These are phyloP conservation scores for Meganola albula DNA, from an alignment of 2,888 invertebrate genomes.

Conservation along the genomic window DNA sequence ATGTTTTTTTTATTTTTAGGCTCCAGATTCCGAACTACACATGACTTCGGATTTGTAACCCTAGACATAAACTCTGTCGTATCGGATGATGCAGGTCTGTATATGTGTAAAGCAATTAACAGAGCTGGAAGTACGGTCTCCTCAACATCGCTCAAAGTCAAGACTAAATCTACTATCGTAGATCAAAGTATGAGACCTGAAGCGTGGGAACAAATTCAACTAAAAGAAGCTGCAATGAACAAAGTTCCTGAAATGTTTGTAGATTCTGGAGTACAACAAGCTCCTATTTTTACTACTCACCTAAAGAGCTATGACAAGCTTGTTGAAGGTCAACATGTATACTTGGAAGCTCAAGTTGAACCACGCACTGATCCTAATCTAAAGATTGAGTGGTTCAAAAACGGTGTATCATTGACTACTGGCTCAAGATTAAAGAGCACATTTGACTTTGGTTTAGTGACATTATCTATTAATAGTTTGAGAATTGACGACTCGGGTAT, in stretches of 20 bases:
- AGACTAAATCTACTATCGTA: conserved; percentile 87
- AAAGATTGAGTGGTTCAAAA: conserved; percentile 94
- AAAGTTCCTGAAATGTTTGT: conserved; percentile 92
- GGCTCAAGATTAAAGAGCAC: conserved; percentile 94
- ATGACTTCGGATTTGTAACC: conserved; percentile 96
- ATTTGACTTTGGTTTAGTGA: conserved; percentile 97
- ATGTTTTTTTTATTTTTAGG: conserved; percentile 53
- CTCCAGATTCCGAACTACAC: conserved; percentile 92
- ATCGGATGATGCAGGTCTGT: conserved; percentile 93
- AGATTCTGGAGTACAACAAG: conserved; percentile 90
- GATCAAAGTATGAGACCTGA: conserved; percentile 93
- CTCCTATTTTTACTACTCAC: conserved; percentile 97
- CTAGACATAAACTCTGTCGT: conserved; percentile 93
- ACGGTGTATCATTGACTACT: conserved; percentile 89
- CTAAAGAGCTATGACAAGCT: conserved; percentile 90
- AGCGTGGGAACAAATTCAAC: conserved; percentile 93
- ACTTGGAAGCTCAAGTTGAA: conserved; percentile 93
- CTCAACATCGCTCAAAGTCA: conserved; percentile 92
- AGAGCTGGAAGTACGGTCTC: conserved; percentile 96
- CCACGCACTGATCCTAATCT: conserved; percentile 93
- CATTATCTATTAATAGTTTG: conserved; percentile 91
- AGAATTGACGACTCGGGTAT: conserved; percentile 95
- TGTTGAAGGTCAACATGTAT: conserved; percentile 91
- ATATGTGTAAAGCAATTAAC: conserved; percentile 96
- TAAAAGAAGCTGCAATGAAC: conserved; percentile 95